Base-by-base conservation (phyloP, 2,113 vertebrate genomes). In the Poicephalus meyeri region DNA sequence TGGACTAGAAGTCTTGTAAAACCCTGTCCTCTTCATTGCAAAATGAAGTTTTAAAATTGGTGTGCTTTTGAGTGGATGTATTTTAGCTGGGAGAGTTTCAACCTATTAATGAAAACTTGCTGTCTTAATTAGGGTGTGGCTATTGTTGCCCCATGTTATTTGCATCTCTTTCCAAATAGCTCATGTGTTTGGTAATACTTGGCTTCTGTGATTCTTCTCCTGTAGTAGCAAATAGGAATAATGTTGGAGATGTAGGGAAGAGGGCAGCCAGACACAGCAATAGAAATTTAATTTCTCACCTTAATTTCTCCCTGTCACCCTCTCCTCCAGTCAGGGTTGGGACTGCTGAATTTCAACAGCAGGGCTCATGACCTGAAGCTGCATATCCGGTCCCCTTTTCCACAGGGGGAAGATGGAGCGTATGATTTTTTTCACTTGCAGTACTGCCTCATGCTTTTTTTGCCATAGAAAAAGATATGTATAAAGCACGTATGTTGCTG, bases 161-260 rank as follows among this genome's bases (percentile, higher is more conserved):
- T 92, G 66, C 87, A 66, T 85, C 28, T 76, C 24, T 82, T 97
- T 95, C 81, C 74, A 87, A 88, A 85, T 82, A 91, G 37, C 64
- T 74, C 12, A 5, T 52, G 13, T 79, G 63, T 91, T 95, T 81
- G 52, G 77, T 72, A 95, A 52, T 37, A 11, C 44, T 55, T 87
- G 80, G 33, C 52, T 84, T 39, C 20, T 64, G 56, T 76, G 61
- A 31, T 68, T 16, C 5, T 66, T 93, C 23, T 28, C 68, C 1
- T 78, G 71, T 65, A 25, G 66, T 76, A 56, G 65, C 41, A 56
- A 18, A 55, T 2, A 2, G 84, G 84, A 71, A 87, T 58, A 76
- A 69, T 56, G 16, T 16, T 91, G 73, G 52, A 74, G 42, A 37
- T 78, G 4, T 17, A 68, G 66, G 39, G 60, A 88, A 50, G 68